Conservation (phyloP, 1,140 invertebrate genomes). For the Argopecten irradians region DNA sequence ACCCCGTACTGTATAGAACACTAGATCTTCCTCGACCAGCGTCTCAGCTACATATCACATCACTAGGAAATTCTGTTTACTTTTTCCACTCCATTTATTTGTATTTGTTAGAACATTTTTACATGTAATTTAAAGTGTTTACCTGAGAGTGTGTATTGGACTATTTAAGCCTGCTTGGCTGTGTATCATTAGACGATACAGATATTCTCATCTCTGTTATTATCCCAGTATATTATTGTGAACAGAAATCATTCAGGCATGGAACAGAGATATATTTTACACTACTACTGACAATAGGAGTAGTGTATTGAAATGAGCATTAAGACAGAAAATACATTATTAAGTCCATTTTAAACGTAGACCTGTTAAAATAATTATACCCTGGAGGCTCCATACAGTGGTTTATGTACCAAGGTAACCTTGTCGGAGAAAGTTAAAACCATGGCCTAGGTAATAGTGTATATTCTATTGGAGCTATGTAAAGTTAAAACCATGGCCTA, state of each 20-base stretch:
- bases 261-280: not conserved
- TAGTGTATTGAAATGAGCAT: slow-evolving; percentile 11
- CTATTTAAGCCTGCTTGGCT: not conserved
- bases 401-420: not conserved
- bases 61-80: not conserved
- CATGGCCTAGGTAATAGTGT: not conserved
- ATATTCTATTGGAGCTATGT: no score
- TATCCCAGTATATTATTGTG: not conserved
- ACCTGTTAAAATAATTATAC: not conserved
- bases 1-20: not conserved
- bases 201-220: not conserved
- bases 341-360: not conserved
- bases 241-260: not conserved
- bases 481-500: no score
- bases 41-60: not conserved
- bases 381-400: not conserved
- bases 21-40: not conserved
- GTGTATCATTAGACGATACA: not conserved
- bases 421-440: not conserved
- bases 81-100: not conserved
- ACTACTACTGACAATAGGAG: not conserved
- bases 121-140: not conserved
- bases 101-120: not conserved
- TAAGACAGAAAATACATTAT: not conserved
- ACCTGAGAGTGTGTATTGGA: not conserved